These are phyloP conservation scores for Andrena bucephala DNA, from an alignment of 2,888 invertebrate species.

Conservation along the genomic window DNA sequence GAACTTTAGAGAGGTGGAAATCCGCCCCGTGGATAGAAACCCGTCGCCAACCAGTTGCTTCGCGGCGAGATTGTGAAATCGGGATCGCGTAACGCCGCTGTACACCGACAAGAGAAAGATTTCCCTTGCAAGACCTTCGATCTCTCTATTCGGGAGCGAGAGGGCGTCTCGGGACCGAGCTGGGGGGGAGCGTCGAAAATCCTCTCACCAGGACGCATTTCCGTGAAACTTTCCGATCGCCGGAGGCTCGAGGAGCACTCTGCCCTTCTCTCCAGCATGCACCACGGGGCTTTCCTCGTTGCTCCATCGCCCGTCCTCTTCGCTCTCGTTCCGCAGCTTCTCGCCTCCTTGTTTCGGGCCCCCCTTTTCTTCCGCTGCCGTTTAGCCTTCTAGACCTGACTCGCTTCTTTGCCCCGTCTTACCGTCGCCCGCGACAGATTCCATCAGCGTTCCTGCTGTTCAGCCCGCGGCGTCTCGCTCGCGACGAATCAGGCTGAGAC, in stretches of 20 bases:
- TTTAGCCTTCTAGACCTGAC: conserved; percentile 47
- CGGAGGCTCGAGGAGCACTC: conserved; percentile 62
- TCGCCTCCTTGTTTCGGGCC: conserved; percentile 33
- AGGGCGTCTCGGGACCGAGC: conserved; percentile 22
- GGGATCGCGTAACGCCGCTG: conserved; percentile 24
- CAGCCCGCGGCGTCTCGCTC: conserved; percentile 43
- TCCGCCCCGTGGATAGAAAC: neutral
- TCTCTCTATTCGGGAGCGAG: conserved; percentile 14
- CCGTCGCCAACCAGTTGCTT: conserved; percentile 46
- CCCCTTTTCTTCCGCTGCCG: conserved; percentile 32
- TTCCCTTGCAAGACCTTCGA: conserved; percentile 40
- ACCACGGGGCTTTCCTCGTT: conserved; percentile 33
- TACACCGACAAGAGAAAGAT: conserved; percentile 15
- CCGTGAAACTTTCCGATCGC: conserved; percentile 71
- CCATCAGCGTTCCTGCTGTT: conserved; percentile 42
- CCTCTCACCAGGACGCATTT: conserved; percentile 64
- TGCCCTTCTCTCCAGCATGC: conserved; percentile 25
- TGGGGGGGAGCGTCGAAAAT: conserved; percentile 58
- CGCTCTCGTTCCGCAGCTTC: conserved; percentile 13
- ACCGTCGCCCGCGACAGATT: conserved; percentile 47
- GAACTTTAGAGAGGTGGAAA: conserved; percentile 12
- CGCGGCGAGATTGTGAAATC: conserved; percentile 42
- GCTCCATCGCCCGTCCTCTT: conserved; percentile 13
- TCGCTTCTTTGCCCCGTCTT: neutral
- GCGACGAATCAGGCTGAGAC: conserved; percentile 30